A percentile compares a stretch with the other conserved stretches of the same genome.
phyloP scores from a whole-genome alignment of 1,140 invertebrate species.

The Probaryconus sp. region DNA sequence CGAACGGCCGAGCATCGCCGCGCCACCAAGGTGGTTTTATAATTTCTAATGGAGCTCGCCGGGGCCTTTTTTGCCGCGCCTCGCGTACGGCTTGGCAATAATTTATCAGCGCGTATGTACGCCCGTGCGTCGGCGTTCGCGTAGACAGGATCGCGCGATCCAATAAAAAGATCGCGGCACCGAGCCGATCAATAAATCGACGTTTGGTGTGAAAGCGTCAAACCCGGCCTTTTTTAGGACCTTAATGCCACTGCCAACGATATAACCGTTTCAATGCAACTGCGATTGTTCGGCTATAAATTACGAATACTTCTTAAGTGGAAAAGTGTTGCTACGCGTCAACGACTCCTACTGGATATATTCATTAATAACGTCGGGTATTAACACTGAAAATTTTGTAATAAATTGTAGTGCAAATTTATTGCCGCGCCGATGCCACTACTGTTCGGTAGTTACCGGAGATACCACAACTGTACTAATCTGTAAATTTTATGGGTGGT shows the following conservation, averaged over 20 bases:
- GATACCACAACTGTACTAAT: too few species aligned
- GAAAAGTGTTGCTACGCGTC: too few species aligned
- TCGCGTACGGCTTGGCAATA: slow-evolving; percentile 52
- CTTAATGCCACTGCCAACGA: neutral
- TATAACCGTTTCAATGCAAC: neutral
- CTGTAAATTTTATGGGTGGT: too few species aligned
- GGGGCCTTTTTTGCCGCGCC: slow-evolving; percentile 52
- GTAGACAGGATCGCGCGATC: slow-evolving; percentile 30
- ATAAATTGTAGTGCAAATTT: too few species aligned
- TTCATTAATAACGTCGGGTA: too few species aligned
- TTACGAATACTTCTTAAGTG: too few species aligned
- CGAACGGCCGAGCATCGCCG: slow-evolving; percentile 35
- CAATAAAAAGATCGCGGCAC: slow-evolving; percentile 51
- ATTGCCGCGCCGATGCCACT: too few species aligned
- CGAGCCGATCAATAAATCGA: slow-evolving; percentile 36
- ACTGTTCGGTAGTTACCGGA: too few species aligned
- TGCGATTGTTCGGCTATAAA: slow-evolving; percentile 3
- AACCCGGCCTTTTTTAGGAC: slow-evolving; percentile 6
- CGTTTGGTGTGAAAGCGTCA: slow-evolving; percentile 48
- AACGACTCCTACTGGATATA: too few species aligned
- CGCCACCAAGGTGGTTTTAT: slow-evolving; percentile 58
- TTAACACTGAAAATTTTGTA: too few species aligned
- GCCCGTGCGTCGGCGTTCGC: slow-evolving; percentile 62
- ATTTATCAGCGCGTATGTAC: slow-evolving; percentile 61
- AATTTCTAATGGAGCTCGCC: slow-evolving; percentile 68